These are phyloP conservation scores for Heteromyza rotundicornis DNA, from an alignment of 2,888 invertebrate genomes.

Conservation along the genomic window DNA sequence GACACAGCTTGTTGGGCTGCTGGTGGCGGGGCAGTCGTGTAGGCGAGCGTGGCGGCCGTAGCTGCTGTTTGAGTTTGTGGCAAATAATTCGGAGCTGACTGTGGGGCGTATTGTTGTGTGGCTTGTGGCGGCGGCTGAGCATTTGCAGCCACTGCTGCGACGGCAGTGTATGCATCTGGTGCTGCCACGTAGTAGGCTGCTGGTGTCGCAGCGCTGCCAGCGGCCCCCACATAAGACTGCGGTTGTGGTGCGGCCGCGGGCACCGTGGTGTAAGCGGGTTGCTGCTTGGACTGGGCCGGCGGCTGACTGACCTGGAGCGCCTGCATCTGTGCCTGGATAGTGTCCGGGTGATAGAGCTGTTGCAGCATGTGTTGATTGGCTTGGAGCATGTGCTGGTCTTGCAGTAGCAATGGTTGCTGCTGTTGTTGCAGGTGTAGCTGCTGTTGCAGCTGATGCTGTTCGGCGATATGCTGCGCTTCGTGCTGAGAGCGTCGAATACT, in stretches of 20 bases:
- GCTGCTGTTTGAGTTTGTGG: constrained; percentile 48
- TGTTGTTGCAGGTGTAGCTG: constrained; percentile 45
- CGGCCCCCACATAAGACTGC: constrained; percentile 29
- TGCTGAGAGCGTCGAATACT: constrained; percentile 66
- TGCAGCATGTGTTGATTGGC: constrained; percentile 44
- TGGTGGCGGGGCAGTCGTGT: constrained; percentile 30
- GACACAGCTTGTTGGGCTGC: constrained; percentile 23
- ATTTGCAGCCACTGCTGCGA: constrained; percentile 33
- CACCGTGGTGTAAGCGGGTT: constrained; percentile 42
- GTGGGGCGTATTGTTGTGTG: constrained; percentile 30
- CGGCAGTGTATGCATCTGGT: constrained; percentile 33
- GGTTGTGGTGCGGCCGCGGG: constrained; percentile 30
- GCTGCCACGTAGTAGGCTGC: constrained; percentile 37
- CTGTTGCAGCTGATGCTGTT: constrained; percentile 44
- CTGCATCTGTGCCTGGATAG: constrained; percentile 53
- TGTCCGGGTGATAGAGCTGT: constrained; percentile 56
- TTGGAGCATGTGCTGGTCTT: constrained; percentile 48
- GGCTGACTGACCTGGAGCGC: constrained; percentile 45
- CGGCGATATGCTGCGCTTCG: constrained; percentile 46
- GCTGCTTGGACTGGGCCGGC: constrained; percentile 34
- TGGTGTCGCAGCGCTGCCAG: constrained; percentile 26
- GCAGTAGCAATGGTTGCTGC: constrained; percentile 46
- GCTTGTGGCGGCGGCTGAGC: constrained; percentile 28
- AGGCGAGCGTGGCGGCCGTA: constrained; percentile 27
- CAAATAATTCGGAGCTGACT: constrained; percentile 38